Evolutionary conservation across 2,113 vertebrate genomes (phyloP), one percentile per base, ranked within the genome.

Genomic region (Corapipo altera): DNA sequence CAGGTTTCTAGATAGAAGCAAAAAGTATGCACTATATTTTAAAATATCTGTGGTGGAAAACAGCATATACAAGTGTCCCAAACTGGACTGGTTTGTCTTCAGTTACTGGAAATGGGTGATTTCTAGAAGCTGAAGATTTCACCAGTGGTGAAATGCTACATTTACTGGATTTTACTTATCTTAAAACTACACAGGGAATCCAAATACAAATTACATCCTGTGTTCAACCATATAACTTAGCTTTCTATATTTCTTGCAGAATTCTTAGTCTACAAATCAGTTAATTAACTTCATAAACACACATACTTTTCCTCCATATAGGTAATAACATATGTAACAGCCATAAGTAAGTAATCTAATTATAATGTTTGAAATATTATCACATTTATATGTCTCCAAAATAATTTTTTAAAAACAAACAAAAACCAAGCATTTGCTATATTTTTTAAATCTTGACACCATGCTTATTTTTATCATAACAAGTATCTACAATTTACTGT

Each of bases 341-440:
- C 8, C 30, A 75, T 62, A 32, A 91, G 17, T n/a, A 89, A 62
- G 35, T 17, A 67, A 86, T 67, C 21, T 44, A 77, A 48, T 70
- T 64, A 83, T 18, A 69, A 77, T 43, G 26, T 65, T 71, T 37
- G 61, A 85, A 65, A 62, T 78, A 94, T 46, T 30, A 67, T 71
- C 23, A 43, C 4, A 64, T 78, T 51, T 64, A 58, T 46, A 12
- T 61, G 15, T 51, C 46, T 66, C 33, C 57, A 81, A 76, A 46
- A 73, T 20, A 65, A 18, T 11, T 77, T 77, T 37, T 77, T 73
- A 48, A 12, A 9, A 59, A 17, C 33, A 44, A 16, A 9, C 5
- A 67, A 41, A 35, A 10, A 14, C 14, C 27, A 61, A 10, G 0
- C 0, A 54, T 71, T 65, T 71, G 10, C 15, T 79, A 0, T 5